Evolutionary conservation across 2,888 invertebrate species (phyloP), one percentile per base, ranked within the genome.

Genomic region (Perithous albicinctus): DNA sequence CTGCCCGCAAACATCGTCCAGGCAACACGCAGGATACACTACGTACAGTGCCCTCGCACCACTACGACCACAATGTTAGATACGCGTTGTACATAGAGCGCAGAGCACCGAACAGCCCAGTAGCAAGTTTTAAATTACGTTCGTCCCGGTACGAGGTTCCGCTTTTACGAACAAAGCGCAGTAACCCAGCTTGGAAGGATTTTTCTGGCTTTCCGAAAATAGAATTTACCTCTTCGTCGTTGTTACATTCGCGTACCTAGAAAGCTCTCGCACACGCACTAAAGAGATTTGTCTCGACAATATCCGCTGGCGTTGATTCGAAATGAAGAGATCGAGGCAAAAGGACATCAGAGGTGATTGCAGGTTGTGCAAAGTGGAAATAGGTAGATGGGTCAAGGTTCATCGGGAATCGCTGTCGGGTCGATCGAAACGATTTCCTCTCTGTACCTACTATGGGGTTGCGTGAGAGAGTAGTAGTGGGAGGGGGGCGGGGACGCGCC

Each of bases 1-100:
- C 80, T 83, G 66, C 82, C 82, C 85, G 86, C 86, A 87, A 88
- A 88, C 87, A 86, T 78, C 80, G 83, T 77, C 83, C 76, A 80
- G 56, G 78, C 74, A 78, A 81, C 76, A 78, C 86, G 63, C 64
- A 61, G 80, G 83, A 86, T 85, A 82, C n/a, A n/a, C 78, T 64
- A 23, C 48, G 51, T 54, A 41, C 10, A 15, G n/a, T 26, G 15
- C 46, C n/a, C 51, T 46, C 18, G 8, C 38, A 32, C 38, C 12
- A 48, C 29, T 12, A 12, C 41, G 41, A 56, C 54, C 54, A 15
- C 12, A 29, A n/a, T 8, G 15, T 43, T 35, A 2, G 5, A 20
- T 15, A 26, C 56, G 43, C 18, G 23, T 32, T 7, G 46, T 32
- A 41, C 48, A 35, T 43, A 48, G 32, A 29, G 18, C 63, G 63